A percentile compares a stretch with the other conserved stretches of the same genome.
Evolutionary conservation across 2,113 vertebrate genomes (phyloP).

Genomic region (Irena cyanogastra): DNA sequence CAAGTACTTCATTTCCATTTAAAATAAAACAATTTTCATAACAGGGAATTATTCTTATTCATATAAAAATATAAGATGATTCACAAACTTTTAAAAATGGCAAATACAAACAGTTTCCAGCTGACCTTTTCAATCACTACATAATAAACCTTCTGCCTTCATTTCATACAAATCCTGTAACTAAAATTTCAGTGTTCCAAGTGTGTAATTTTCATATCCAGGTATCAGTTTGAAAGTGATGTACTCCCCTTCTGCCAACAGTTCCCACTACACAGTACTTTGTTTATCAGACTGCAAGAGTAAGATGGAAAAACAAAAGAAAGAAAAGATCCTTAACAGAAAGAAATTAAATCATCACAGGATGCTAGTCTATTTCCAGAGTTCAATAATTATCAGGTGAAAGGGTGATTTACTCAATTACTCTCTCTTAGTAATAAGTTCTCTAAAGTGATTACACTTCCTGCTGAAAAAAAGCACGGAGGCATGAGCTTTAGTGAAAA

Average conservation of each 20-base stretch:
- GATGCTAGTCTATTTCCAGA: neutral
- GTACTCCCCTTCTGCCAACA: neutral
- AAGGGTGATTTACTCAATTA: neutral
- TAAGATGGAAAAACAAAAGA: neutral
- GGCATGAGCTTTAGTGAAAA: neutral
- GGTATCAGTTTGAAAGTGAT: neutral
- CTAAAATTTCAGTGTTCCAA: neutral
- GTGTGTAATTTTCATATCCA: neutral
- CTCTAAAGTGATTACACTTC: neutral
- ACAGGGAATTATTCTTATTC: neutral
- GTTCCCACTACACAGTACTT: neutral
- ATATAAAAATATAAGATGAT: neutral
- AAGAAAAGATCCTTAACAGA: neutral
- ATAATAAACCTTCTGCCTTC: neutral
- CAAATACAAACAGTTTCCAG: neutral
- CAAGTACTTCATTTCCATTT: conserved; percentile 14
- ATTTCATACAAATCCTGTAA: neutral
- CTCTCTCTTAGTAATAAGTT: neutral
- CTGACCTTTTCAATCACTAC: neutral
- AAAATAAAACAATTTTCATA: neutral
- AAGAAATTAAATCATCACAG: neutral
- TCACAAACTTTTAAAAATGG: neutral
- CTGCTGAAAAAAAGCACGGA: neutral
- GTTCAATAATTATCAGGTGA: neutral
- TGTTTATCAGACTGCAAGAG: neutral